A percentile compares a stretch with the other conserved stretches of the same genome.
Evolutionary conservation across 2,113 vertebrate species (phyloP).

Genomic region (Sorex araneus): DNA sequence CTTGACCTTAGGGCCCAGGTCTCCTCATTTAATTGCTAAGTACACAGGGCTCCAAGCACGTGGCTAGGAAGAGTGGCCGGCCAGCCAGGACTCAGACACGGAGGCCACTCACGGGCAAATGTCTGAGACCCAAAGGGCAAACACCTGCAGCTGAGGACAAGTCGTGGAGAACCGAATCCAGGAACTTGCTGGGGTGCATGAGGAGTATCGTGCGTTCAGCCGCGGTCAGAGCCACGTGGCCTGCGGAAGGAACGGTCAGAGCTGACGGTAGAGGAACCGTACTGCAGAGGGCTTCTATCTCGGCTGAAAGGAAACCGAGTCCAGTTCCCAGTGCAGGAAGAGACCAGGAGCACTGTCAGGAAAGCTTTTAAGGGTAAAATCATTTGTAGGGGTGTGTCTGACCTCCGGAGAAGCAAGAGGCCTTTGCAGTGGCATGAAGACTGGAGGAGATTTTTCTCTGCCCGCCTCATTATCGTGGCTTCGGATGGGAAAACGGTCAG

Average conservation of each 20-base stretch:
- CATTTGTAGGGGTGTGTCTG: not conserved
- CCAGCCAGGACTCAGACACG: not conserved
- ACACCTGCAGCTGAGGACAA: not conserved
- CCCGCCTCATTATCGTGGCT: not conserved
- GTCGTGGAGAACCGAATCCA: not conserved
- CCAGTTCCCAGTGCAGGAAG: slow-evolving; percentile 14
- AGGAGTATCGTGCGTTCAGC: not conserved
- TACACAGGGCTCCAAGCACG: not conserved
- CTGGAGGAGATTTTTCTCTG: not conserved
- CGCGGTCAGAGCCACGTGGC: no score
- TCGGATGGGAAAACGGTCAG: not conserved
- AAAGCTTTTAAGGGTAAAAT: not conserved
- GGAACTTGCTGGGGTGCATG: not conserved
- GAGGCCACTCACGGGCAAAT: not conserved
- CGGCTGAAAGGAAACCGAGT: not conserved
- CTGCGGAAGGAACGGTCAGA: not conserved
- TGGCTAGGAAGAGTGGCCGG: no score
- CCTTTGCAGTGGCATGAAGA: not conserved
- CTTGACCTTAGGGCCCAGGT: not conserved
- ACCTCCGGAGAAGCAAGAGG: not conserved
- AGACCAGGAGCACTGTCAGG: no score
- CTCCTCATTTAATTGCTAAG: not conserved
- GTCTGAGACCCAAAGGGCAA: not conserved
- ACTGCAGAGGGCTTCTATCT: not conserved
- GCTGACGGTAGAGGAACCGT: not conserved